Conservation (phyloP, 2,113 vertebrate genomes). For the Petroica traversi region DNA sequence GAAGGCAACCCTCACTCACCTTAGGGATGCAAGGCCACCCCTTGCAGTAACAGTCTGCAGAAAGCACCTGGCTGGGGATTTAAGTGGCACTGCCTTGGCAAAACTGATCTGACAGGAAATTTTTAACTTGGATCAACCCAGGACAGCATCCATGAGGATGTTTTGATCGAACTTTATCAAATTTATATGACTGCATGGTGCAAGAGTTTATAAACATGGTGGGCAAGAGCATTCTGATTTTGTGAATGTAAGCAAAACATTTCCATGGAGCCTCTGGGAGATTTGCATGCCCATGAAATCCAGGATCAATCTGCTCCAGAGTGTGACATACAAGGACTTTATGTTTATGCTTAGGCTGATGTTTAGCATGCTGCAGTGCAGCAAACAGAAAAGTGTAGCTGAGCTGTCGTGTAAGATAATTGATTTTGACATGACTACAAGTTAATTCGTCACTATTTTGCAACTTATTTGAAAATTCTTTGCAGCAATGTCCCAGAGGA, state of each 20-base stretch:
- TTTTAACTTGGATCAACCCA: neutral
- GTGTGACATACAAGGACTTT: slow-evolving; percentile 55
- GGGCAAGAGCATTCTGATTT: neutral
- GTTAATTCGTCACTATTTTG: slow-evolving; percentile 96
- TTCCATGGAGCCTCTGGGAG: neutral
- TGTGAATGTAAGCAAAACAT: neutral
- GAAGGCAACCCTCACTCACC: neutral
- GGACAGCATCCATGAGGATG: neutral
- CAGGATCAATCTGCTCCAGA: slow-evolving; percentile 35
- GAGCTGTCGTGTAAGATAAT: slow-evolving; percentile 89
- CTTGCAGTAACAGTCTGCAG: neutral
- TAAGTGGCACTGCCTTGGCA: neutral
- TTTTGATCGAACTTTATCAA: neutral
- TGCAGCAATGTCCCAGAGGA: slow-evolving; percentile 86
- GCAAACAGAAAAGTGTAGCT: slow-evolving; percentile 72
- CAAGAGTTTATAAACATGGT: neutral
- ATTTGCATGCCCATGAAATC: slow-evolving; percentile 10
- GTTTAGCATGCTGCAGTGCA: slow-evolving; percentile 53
- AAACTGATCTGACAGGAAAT: neutral
- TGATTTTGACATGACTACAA: slow-evolving; percentile 93
- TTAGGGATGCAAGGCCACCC: accelerated
- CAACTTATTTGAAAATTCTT: slow-evolving; percentile 84
- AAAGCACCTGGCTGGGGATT: neutral
- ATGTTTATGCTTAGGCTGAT: slow-evolving; percentile 34
- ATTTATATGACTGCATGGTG: neutral